These are phyloP conservation scores for Drosophila littoralis DNA, from an alignment of 1,140 invertebrate species.

Conservation along the genomic window DNA sequence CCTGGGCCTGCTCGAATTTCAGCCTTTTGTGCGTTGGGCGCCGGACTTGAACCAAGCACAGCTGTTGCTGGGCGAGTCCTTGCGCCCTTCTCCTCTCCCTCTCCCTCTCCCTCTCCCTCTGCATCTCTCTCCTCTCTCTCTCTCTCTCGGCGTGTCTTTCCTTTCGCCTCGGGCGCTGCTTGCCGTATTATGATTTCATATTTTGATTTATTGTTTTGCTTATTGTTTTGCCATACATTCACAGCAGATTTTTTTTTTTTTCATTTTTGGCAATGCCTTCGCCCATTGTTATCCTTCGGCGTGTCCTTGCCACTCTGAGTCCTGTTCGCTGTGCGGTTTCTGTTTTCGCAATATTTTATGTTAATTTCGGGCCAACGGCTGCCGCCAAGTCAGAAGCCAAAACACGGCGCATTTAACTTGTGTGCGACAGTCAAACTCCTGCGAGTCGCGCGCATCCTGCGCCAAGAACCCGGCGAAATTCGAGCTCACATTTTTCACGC, in stretches of 20 bases:
- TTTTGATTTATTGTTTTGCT: slow-evolving; percentile 82
- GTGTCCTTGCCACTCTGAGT: slow-evolving; percentile 25
- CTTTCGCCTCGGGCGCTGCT: slow-evolving; percentile 26
- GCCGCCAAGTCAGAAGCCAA: slow-evolving; percentile 16
- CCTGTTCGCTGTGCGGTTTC: slow-evolving; percentile 34
- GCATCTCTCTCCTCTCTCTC: slow-evolving; percentile 2
- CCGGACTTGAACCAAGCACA: slow-evolving; percentile 57
- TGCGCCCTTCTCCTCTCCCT: background rate
- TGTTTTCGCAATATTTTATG: slow-evolving; percentile 33
- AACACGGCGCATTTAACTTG: background rate
- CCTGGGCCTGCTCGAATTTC: slow-evolving; percentile 64
- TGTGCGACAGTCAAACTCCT: background rate
- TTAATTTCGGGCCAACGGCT: slow-evolving; percentile 40
- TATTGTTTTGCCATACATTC: slow-evolving; percentile 74
- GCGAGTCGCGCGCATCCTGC: background rate
- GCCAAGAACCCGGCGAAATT: too few species aligned
- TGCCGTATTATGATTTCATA: slow-evolving; percentile 77
- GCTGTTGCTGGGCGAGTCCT: slow-evolving; percentile 52
- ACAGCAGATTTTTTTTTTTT: slow-evolving; percentile 3
- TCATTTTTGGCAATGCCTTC: slow-evolving; percentile 36
- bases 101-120: background rate
- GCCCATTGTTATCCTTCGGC: slow-evolving; percentile 23
- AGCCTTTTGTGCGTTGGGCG: slow-evolving; percentile 61
- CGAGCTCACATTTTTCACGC: too few species aligned
- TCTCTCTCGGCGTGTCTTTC: background rate